Evolutionary conservation across 2,797 vertebrate genomes (phyloP).

Genomic region (Pangasius krempfi): DNA sequence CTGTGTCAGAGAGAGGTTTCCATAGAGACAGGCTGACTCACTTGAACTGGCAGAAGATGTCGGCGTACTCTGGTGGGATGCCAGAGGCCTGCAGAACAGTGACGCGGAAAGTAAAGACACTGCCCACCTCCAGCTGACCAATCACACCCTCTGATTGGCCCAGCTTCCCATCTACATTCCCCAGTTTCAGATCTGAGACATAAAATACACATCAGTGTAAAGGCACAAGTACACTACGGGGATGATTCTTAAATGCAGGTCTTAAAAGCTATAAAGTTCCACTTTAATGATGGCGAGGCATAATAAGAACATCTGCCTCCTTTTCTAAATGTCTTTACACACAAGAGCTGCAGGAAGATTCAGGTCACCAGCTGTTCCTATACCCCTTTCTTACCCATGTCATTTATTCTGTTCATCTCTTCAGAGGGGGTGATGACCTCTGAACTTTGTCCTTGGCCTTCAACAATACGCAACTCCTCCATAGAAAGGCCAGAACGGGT

Average conservation of each 20-base stretch:
- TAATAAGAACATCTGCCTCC: slow-evolving; percentile 67
- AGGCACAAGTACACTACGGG: neutral
- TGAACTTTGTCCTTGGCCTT: slow-evolving; percentile 95
- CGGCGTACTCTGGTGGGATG: slow-evolving; percentile 90
- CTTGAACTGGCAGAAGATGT: slow-evolving; percentile 99
- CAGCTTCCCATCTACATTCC: slow-evolving; percentile 82
- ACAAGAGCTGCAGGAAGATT: neutral
- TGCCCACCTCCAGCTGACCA: slow-evolving; percentile 90
- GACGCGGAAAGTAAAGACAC: slow-evolving; percentile 95
- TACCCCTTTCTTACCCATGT: slow-evolving; percentile 80
- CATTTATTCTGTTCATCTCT: slow-evolving; percentile 90
- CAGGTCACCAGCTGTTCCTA: neutral
- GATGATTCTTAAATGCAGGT: too few relatives aligned
- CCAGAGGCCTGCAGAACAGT: slow-evolving; percentile 94
- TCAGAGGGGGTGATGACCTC: slow-evolving; percentile 92
- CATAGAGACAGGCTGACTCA: slow-evolving; percentile 73
- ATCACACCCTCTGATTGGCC: slow-evolving; percentile 76
- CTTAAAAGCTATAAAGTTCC: neutral
- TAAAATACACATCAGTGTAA: slow-evolving; percentile 5
- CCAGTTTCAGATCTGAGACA: slow-evolving; percentile 87
- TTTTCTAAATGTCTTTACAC: slow-evolving; percentile 1
- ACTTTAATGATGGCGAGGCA: neutral
- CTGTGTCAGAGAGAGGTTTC: slow-evolving; percentile 37
- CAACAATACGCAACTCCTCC: slow-evolving; percentile 95
- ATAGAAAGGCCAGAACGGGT: slow-evolving; percentile 89